Conservation (phyloP, 2,797 vertebrate species). For the Acanthurus tractus region DNA sequence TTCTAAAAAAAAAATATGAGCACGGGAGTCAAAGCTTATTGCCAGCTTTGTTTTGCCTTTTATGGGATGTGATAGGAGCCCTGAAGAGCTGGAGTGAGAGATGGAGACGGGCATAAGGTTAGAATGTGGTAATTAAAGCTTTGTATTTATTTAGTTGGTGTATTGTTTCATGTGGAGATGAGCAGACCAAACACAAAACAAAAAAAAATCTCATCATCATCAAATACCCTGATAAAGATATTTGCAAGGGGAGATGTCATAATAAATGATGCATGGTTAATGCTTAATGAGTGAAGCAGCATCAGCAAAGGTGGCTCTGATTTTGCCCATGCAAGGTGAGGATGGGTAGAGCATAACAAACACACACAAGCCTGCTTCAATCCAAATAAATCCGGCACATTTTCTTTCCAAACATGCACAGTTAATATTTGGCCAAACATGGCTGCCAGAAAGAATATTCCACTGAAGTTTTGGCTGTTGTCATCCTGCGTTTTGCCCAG, state of each 20-base stretch:
- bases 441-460: conserved; percentile 43
- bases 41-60: conserved; percentile 36
- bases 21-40: conserved; percentile 9
- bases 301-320: conserved; percentile 18
- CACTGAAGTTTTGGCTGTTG: conserved; percentile 24
- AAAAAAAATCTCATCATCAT: background rate
- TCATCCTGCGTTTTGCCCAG: background rate
- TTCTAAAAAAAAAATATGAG: conserved; percentile 8
- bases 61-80: conserved; percentile 15
- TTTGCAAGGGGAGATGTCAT: background rate
- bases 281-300: background rate
- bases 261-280: conserved; percentile 6
- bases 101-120: conserved; percentile 4
- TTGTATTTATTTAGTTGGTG: conserved; percentile 22
- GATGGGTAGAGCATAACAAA: conserved; percentile 24
- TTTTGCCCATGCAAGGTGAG: conserved; percentile 31
- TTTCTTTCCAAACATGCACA: conserved; percentile 34
- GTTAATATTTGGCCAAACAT: conserved; percentile 45
- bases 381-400: conserved; percentile 37
- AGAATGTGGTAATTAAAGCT: conserved; percentile 1
- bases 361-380: conserved; percentile 8
- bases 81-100: conserved; percentile 11
- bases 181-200: background rate
- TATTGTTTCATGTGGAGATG: conserved; percentile 26
- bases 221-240: background rate